phyloP scores from a whole-genome alignment of 2,888 invertebrate species.

The Apoda limacodes region DNA sequence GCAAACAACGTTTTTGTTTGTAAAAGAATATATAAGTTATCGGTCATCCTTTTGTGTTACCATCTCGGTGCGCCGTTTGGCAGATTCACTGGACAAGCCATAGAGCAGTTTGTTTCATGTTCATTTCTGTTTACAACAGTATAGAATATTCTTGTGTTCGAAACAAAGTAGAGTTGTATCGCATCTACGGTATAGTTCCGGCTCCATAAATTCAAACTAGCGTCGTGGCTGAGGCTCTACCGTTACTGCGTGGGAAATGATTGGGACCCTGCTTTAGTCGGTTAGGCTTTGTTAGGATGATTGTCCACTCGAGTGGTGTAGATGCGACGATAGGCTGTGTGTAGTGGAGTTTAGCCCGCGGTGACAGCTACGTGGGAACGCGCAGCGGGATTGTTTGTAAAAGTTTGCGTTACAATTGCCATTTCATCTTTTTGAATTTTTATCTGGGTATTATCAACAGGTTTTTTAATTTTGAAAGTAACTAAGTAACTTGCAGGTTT shows the following conservation, averaged over 20 bases:
- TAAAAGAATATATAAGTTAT: slow-evolving; percentile 57
- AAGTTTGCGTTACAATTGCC: slow-evolving; percentile 38
- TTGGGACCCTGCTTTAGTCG: slow-evolving; percentile 48
- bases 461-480: too few relatives aligned
- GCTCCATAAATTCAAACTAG: slow-evolving; percentile 56
- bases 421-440: slow-evolving; percentile 27
- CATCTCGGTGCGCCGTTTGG: slow-evolving; percentile 47
- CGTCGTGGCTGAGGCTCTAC: slow-evolving; percentile 52
- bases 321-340: slow-evolving; percentile 58
- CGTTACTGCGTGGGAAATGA: slow-evolving; percentile 69
- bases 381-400: slow-evolving; percentile 43
- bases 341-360: slow-evolving; percentile 36
- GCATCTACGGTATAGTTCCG: slow-evolving; percentile 38
- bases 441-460: too few relatives aligned
- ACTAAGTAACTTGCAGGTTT: too few relatives aligned
- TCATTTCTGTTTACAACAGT: slow-evolving; percentile 39
- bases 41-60: slow-evolving; percentile 63
- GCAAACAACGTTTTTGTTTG: slow-evolving; percentile 59
- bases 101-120: slow-evolving; percentile 33
- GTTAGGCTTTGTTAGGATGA: slow-evolving; percentile 66
- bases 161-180: slow-evolving; percentile 40
- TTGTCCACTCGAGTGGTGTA: slow-evolving; percentile 64
- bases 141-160: slow-evolving; percentile 30
- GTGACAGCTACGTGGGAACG: slow-evolving; percentile 66
- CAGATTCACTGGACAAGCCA: slow-evolving; percentile 27